phyloP scores from a whole-genome alignment of 2,888 invertebrate species.

The Tiphia femorata region DNA sequence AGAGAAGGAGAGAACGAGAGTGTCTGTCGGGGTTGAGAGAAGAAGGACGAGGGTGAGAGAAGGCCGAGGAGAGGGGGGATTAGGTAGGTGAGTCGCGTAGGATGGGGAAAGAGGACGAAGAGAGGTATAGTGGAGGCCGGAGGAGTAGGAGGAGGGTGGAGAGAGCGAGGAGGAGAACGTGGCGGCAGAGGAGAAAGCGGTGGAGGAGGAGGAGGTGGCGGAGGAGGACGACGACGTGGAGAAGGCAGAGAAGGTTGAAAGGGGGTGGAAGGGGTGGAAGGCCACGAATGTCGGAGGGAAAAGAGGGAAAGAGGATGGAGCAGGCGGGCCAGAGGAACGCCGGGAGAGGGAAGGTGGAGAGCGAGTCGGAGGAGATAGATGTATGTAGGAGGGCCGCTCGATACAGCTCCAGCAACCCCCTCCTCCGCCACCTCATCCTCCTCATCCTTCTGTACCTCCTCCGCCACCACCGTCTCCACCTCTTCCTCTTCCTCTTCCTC shows the following conservation, averaged over 20 bases:
- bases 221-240: slow-evolving; percentile 42
- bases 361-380: slow-evolving; percentile 67
- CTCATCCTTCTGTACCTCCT: slow-evolving; percentile 17
- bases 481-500: slow-evolving; percentile 19
- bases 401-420: slow-evolving; percentile 68
- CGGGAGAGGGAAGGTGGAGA: slow-evolving; percentile 49
- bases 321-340: slow-evolving; percentile 47
- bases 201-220: slow-evolving; percentile 40
- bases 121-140: slow-evolving; percentile 39
- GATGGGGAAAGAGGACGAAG: slow-evolving; percentile 45
- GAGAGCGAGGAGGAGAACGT: slow-evolving; percentile 55
- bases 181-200: no score
- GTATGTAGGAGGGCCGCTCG: slow-evolving; percentile 69
- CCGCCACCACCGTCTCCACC: slow-evolving; percentile 16
- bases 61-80: slow-evolving; percentile 36
- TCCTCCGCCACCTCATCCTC: slow-evolving; percentile 44
- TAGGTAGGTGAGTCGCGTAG: slow-evolving; percentile 55
- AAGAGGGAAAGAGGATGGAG: slow-evolving; percentile 63
- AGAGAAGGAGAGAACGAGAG: slow-evolving; percentile 33
- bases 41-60: slow-evolving; percentile 18
- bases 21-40: slow-evolving; percentile 14
- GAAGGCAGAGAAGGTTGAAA: slow-evolving; percentile 55
- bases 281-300: slow-evolving; percentile 65
- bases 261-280: slow-evolving; percentile 61
- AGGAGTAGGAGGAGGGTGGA: slow-evolving; percentile 44